A percentile compares a stretch with the other conserved stretches of the same genome.
Evolutionary conservation across 2,888 invertebrate species (phyloP).

Genomic region (Coelopa pilipes): DNA sequence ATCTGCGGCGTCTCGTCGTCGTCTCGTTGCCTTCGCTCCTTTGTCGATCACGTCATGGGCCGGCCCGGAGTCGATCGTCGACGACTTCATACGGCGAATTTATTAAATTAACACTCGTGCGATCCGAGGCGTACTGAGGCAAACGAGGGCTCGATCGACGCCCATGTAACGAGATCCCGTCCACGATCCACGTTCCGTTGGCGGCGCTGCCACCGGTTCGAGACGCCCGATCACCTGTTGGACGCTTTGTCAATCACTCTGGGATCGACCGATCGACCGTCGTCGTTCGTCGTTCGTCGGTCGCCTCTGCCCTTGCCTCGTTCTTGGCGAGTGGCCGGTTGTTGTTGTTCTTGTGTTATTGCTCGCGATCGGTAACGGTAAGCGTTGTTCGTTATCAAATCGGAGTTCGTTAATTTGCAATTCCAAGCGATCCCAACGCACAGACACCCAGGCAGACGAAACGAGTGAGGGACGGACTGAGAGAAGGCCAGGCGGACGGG

Average conservation of each 20-base stretch:
- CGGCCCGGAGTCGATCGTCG: background rate
- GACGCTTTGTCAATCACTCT: slow-evolving; percentile 27
- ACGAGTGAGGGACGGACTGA: background rate
- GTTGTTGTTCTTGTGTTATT: slow-evolving; percentile 15
- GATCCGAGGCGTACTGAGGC: background rate
- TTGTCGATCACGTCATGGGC: too few relatives aligned
- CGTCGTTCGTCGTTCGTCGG: too few relatives aligned
- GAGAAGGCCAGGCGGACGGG: too few relatives aligned
- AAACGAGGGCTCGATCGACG: too few relatives aligned
- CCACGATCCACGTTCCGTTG: background rate
- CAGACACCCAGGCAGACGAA: background rate
- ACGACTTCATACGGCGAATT: background rate
- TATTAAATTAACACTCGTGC: slow-evolving; percentile 4
- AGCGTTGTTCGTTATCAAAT: slow-evolving; percentile 41
- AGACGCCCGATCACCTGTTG: slow-evolving; percentile 24
- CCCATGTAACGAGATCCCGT: background rate
- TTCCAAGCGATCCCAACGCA: slow-evolving; percentile 27
- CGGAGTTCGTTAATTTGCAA: slow-evolving; percentile 40
- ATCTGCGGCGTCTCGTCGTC: too few relatives aligned
- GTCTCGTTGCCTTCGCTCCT: too few relatives aligned
- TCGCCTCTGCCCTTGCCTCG: background rate
- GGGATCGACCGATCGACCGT: too few relatives aligned
- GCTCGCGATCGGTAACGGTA: slow-evolving; percentile 39
- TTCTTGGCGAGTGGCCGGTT: background rate
- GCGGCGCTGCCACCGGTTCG: background rate